Evolutionary conservation across 2,888 invertebrate species (phyloP).

Genomic region (Oligia strigilis): DNA sequence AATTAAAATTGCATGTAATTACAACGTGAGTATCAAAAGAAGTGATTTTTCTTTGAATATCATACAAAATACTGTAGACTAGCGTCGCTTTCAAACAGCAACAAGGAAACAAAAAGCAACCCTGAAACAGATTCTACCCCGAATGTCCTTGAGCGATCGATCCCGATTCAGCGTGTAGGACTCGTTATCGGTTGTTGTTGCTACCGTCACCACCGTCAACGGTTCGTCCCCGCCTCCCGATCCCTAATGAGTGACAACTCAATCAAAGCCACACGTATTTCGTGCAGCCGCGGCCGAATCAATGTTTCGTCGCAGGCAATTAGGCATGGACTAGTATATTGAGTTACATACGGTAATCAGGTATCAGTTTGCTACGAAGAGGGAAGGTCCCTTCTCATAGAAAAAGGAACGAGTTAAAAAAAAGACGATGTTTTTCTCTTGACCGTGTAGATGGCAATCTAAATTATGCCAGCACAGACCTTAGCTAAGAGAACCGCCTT

Average conservation of each 20-base stretch:
- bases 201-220: conserved; percentile 21
- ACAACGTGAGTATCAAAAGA: neutral
- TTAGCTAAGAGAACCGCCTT: too few relatives aligned
- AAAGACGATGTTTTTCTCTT: too few relatives aligned
- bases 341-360: too few relatives aligned
- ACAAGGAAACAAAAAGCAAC: neutral
- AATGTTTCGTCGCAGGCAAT: conserved; percentile 17
- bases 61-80: too few relatives aligned
- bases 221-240: conserved; percentile 13
- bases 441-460: too few relatives aligned
- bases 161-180: neutral
- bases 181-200: conserved; percentile 16
- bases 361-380: too few relatives aligned
- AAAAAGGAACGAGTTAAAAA: too few relatives aligned
- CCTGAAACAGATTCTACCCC: neutral
- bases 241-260: conserved; percentile 62
- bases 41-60: neutral
- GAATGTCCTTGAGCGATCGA: conserved; percentile 7
- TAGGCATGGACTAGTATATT: neutral
- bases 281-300: conserved; percentile 38
- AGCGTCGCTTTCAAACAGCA: neutral
- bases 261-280: conserved; percentile 64
- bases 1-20: neutral
- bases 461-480: too few relatives aligned
- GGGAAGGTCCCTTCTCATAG: too few relatives aligned